Evolutionary conservation across 2,113 vertebrate genomes (phyloP), one percentile per base, ranked within the genome.

Genomic region (Corythaixoides concolor): DNA sequence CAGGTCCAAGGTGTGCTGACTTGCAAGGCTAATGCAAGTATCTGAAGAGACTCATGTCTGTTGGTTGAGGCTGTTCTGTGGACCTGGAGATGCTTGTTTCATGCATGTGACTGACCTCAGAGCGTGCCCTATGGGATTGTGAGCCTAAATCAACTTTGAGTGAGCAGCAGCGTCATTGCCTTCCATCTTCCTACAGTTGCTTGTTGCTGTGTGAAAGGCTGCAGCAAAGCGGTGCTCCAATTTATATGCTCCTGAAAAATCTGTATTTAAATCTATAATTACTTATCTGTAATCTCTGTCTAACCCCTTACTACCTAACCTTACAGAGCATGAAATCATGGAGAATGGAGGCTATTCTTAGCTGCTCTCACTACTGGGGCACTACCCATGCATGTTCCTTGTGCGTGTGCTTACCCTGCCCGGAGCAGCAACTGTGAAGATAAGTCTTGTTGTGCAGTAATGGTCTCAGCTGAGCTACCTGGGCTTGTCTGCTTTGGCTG

Each of bases 91-190:
- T 8, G 2, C 32, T 85, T 41, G 12, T 18, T 66, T 66, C 6
- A 1, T 9, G 7, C 6, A 12, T 32, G 14, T 77, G 56, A 28
- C 24, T 86, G 76, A 33, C 37, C 7, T 89, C 7, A 17, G 27
- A 33, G 45, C 7, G 2, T 66, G 58, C 12, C n/a, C 16, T 26
- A 0, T 32, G 56, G 11, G 20, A 30, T 0, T 56, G 27, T 26
- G 76, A 90, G 10, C 41, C 18, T 18, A 26, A 47, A 43, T 60
- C 12, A 53, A 0, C 4, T 85, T 50, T 14, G 33, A 13, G 22
- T 24, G 30, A 66, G 32, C 41, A 49, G 13, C n/a, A 67, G 41
- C 33, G 35, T 62, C 63, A 50, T 84, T 77, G 59, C 63, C 30
- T 87, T 62, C 9, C 4, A 2, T 67, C 19, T 84, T 91, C 30